A percentile compares a stretch with the other conserved stretches of the same genome.
Evolutionary conservation across 2,888 invertebrate species (phyloP).

Genomic region (Nebria brevicollis): DNA sequence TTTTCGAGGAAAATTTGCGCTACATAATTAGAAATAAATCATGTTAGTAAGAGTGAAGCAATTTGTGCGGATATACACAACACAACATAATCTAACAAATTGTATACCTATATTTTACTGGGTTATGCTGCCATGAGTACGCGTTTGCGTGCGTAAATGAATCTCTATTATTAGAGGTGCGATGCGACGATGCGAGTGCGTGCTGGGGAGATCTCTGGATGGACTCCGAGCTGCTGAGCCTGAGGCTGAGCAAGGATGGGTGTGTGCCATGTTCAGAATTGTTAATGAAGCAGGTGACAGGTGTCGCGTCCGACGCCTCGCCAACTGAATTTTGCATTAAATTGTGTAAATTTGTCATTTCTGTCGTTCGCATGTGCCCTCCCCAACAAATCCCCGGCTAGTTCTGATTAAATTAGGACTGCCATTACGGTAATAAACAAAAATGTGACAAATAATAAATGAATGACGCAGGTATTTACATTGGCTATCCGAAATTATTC

Average conservation of each 20-base stretch:
- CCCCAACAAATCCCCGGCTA: neutral
- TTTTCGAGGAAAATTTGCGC: neutral
- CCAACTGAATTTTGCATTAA: conserved; percentile 37
- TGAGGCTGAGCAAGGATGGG: neutral
- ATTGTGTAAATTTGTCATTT: conserved; percentile 41
- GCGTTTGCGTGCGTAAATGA: neutral
- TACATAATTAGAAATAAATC: neutral
- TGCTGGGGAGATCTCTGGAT: neutral
- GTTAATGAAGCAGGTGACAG: conserved; percentile 39
- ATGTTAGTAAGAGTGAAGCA: neutral
- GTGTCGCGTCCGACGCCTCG: conserved; percentile 29
- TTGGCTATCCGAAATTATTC: neutral
- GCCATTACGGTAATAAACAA: neutral
- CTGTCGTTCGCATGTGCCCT: conserved; percentile 34
- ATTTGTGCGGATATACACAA: neutral
- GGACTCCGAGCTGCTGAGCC: neutral
- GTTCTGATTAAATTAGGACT: conserved; percentile 27
- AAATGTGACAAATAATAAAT: neutral
- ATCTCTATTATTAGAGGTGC: neutral
- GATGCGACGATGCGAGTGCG: neutral
- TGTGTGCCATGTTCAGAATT: conserved; percentile 25
- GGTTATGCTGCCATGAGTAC: neutral
- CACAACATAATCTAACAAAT: neutral
- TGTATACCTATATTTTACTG: neutral
- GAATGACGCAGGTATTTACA: neutral